A percentile compares a stretch with the other conserved stretches of the same genome.
Evolutionary conservation across 35 echinoderm and acorn worm species (phyloP).

Genomic region (Diadema setosum): DNA sequence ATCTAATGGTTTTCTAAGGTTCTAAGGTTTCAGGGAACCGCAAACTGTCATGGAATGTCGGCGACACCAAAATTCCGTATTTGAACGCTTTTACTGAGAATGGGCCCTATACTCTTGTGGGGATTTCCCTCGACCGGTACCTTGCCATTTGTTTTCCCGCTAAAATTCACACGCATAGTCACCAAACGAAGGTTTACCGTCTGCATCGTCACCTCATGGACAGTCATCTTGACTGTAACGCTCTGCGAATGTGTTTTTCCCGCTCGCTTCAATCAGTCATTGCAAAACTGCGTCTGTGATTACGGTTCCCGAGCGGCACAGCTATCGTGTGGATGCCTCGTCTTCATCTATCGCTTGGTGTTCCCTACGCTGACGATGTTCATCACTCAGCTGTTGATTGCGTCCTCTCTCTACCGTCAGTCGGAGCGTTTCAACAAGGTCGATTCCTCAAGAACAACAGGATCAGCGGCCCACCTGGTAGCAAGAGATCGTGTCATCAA

Average conservation of each 20-base stretch:
- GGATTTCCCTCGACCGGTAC: slow-evolving; percentile 15
- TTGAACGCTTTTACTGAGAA: too few relatives aligned
- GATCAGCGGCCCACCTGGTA: not conserved
- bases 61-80: too few relatives aligned
- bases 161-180: not conserved
- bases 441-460: too few relatives aligned
- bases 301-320: not conserved
- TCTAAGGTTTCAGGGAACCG: too few relatives aligned
- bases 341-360: not conserved
- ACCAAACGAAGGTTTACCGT: not conserved
- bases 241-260: not conserved
- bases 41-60: too few relatives aligned
- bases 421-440: not conserved
- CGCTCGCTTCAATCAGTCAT: not conserved
- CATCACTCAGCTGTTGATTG: not conserved
- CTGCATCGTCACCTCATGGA: not conserved
- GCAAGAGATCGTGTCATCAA: not conserved
- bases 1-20: too few relatives aligned
- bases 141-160: slow-evolving; percentile 23
- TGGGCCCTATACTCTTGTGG: slow-evolving; percentile 3
- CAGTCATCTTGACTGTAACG: not conserved
- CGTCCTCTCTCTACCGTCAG: not conserved
- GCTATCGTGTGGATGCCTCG: not conserved
- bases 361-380: not conserved
- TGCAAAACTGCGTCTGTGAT: not conserved